These are phyloP conservation scores for Chalcis sispes DNA, from an alignment of 2,888 invertebrate genomes.

Conservation along the genomic window DNA sequence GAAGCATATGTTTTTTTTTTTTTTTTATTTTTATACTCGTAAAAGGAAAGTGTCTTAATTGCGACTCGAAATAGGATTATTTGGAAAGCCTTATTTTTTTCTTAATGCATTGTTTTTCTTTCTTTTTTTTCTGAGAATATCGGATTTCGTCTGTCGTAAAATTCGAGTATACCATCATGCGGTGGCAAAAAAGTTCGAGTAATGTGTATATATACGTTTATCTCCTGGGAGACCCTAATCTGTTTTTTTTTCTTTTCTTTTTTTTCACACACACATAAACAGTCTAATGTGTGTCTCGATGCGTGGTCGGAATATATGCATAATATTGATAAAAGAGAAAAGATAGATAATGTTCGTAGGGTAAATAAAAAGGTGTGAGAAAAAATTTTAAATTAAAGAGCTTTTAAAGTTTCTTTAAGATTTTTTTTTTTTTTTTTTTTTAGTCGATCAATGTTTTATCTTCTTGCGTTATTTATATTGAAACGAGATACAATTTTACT, in stretches of 20 bases:
- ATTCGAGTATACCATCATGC: too few species aligned
- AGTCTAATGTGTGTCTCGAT: neutral
- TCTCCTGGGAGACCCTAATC: neutral
- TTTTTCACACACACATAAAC: neutral
- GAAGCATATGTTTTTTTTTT: neutral
- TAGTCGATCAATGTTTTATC: too few species aligned
- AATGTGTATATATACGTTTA: neutral
- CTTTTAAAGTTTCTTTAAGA: too few species aligned
- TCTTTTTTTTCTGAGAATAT: too few species aligned
- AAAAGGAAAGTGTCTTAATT: constrained; percentile 11
- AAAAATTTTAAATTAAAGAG: constrained; percentile 20
- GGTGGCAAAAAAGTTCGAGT: too few species aligned
- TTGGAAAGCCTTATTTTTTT: constrained; percentile 2
- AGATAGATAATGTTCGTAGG: neutral
- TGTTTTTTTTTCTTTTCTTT: neutral
- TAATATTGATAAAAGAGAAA: neutral
- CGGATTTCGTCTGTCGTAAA: too few species aligned
- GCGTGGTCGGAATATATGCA: neutral
- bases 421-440: too few species aligned
- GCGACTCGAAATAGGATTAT: neutral
- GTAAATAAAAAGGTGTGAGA: neutral
- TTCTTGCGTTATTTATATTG: too few species aligned
- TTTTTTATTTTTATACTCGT: neutral
- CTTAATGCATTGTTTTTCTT: too few species aligned
- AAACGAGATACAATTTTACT: too few species aligned